phyloP scores from a whole-genome alignment of 2,113 vertebrate species.

The Columba livia region DNA sequence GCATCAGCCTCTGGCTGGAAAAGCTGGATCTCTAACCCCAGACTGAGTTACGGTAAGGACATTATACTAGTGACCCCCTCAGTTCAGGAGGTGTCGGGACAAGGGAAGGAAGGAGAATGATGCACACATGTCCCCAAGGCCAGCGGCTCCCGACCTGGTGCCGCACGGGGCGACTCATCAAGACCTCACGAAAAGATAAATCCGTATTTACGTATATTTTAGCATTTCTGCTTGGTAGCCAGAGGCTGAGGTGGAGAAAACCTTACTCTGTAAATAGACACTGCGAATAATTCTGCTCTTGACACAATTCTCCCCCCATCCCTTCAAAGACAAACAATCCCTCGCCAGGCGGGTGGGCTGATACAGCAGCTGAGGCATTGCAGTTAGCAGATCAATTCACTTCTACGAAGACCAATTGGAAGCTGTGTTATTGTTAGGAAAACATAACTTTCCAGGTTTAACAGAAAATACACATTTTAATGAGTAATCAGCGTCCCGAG shows the following conservation, averaged over 20 bases:
- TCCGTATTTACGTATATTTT: not conserved
- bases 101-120: not conserved
- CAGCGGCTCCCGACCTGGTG: not conserved
- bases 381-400: not conserved
- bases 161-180: not conserved
- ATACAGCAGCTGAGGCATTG: no score
- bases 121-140: not conserved
- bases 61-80: not conserved
- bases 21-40: not conserved
- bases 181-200: not conserved
- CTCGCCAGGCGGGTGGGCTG: not conserved
- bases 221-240: not conserved
- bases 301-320: not conserved
- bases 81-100: not conserved
- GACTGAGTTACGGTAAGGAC: not conserved
- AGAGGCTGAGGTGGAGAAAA: not conserved
- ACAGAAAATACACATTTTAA: not conserved
- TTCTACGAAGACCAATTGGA: not conserved
- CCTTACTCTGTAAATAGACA: not conserved
- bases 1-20: not conserved
- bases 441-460: not conserved
- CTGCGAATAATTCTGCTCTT: not conserved
- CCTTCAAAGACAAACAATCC: not conserved
- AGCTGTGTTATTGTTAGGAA: not conserved
- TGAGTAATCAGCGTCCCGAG: not conserved